phyloP scores from a whole-genome alignment of 1,140 invertebrate species.

The Paracyclopina nana region DNA sequence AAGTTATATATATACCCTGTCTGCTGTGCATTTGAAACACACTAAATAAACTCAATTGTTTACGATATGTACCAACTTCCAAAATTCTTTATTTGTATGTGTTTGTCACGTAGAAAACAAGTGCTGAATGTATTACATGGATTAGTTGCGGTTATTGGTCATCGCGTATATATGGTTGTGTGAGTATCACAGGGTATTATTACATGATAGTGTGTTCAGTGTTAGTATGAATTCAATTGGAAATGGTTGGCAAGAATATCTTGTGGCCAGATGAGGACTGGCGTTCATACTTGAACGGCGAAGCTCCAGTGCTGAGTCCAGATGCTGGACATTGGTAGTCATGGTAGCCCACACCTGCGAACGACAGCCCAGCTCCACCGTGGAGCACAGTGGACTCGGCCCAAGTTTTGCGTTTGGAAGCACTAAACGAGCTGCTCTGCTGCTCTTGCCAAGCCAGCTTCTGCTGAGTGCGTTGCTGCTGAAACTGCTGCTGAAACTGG shows the following conservation, averaged over 20 bases:
- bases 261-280: slow-evolving; percentile 16
- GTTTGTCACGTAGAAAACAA: no score
- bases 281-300: slow-evolving; percentile 17
- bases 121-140: no score
- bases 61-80: no score
- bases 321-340: slow-evolving; percentile 13
- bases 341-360: slow-evolving; percentile 2
- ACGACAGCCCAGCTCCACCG: slow-evolving; percentile 1
- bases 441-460: slow-evolving; percentile 13
- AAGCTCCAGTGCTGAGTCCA: slow-evolving; percentile 5
- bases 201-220: no score
- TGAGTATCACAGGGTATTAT: no score
- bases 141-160: not conserved
- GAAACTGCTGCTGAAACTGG: slow-evolving; percentile 16
- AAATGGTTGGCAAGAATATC: slow-evolving; percentile 11
- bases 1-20: no score
- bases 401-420: slow-evolving; percentile 3
- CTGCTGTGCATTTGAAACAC: no score
- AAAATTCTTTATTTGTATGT: no score
- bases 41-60: no score
- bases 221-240: not conserved
- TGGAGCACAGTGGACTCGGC: slow-evolving; percentile 8
- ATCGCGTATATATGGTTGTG: no score
- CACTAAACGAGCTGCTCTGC: not conserved
- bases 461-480: slow-evolving; percentile 15